Percentiles rank a stretch among this genome's conserved stretches.
These are phyloP conservation scores for Eriocheir sinensis DNA, from an alignment of 1,140 invertebrate species.

Conservation along the genomic window DNA sequence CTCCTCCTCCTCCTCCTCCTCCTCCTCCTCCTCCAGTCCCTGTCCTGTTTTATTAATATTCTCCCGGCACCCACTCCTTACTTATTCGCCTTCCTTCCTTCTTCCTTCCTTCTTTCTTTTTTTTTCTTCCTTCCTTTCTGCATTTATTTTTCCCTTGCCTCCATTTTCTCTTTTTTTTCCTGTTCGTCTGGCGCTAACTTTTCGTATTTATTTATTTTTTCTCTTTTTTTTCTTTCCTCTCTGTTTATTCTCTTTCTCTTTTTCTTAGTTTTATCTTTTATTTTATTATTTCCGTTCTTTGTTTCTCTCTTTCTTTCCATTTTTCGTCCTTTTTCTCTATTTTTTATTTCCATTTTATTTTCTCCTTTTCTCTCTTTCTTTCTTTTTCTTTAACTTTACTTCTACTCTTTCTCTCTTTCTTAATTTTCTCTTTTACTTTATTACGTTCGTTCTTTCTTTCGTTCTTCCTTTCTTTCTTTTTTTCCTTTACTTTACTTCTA, in stretches of 20 bases:
- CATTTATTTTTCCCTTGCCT: neutral
- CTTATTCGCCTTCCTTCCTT: neutral
- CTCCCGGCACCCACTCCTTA: neutral
- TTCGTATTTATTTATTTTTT: neutral
- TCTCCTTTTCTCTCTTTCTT: constrained; percentile 24
- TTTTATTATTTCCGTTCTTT: neutral
- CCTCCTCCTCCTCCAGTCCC: neutral
- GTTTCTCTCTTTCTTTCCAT: neutral
- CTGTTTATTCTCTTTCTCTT: neutral
- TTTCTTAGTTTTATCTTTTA: neutral
- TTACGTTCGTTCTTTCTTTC: neutral
- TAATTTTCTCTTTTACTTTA: neutral
- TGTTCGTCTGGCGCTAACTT: neutral
- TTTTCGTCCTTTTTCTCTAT: neutral
- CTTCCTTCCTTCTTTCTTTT: neutral
- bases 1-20: neutral
- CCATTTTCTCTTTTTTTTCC: no score
- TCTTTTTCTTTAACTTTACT: neutral
- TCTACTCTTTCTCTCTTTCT: neutral
- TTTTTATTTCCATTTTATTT: neutral
- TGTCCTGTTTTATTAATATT: neutral
- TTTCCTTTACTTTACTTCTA: neutral
- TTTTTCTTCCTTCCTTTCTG: neutral
- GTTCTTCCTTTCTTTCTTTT: neutral
- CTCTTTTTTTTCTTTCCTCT: neutral